Evolutionary conservation across 2,888 invertebrate genomes (phyloP).

Genomic region (Parnassius glacialis): DNA sequence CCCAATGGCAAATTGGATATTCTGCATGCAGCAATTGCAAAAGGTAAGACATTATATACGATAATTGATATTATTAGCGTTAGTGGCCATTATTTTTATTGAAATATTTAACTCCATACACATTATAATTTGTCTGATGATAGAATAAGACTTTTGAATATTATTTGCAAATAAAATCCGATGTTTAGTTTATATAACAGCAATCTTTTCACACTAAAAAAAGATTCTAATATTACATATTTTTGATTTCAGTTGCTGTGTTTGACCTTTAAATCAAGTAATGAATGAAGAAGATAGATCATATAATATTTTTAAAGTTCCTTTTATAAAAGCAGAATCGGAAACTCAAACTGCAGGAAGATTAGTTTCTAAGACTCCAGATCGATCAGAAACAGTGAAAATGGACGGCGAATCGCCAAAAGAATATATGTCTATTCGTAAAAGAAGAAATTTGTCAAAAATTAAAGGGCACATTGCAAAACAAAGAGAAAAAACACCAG

Average conservation of each 20-base stretch:
- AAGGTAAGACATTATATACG: constrained; percentile 55
- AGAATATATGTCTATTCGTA: constrained; percentile 78
- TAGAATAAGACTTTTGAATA: no score
- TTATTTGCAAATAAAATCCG: no score
- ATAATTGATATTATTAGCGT: no score
- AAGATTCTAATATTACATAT: neutral
- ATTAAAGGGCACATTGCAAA: constrained; percentile 74
- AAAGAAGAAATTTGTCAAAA: constrained; percentile 82
- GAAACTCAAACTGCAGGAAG: constrained; percentile 58
- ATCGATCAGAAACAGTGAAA: constrained; percentile 38
- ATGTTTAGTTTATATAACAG: no score
- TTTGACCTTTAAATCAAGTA: constrained; percentile 40
- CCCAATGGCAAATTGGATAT: constrained; percentile 57
- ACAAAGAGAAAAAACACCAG: constrained; percentile 75
- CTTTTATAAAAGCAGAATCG: constrained; percentile 57
- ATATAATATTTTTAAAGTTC: constrained; percentile 46
- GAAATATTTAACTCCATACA: no score
- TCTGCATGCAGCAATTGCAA: constrained; percentile 45
- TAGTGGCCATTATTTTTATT: no score
- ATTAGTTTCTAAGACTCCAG: constrained; percentile 49
- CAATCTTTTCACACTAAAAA: no score
- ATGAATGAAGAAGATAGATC: constrained; percentile 60
- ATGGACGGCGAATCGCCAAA: constrained; percentile 65
- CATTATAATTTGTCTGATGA: no score
- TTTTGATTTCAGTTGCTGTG: constrained; percentile 47